These are phyloP conservation scores for Torymus tubicola DNA, from an alignment of 2,888 invertebrate genomes.

Conservation along the genomic window DNA sequence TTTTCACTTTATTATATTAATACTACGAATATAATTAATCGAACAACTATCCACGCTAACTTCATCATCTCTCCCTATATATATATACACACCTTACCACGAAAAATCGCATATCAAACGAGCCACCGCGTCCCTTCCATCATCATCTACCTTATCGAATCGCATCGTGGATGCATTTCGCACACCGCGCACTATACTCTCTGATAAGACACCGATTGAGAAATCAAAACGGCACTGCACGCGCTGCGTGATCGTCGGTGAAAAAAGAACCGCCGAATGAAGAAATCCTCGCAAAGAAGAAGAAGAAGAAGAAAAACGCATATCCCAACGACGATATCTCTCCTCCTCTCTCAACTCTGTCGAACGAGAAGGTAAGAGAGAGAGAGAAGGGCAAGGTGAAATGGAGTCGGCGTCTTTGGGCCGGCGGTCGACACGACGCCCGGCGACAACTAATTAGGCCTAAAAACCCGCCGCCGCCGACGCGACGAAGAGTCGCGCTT, in stretches of 20 bases:
- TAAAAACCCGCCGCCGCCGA: constrained; percentile 68
- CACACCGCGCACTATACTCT: too few species aligned
- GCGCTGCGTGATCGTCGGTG: background rate
- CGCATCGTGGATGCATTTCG: too few species aligned
- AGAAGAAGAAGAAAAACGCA: background rate
- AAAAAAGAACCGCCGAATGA: constrained; percentile 16
- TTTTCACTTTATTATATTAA: too few species aligned
- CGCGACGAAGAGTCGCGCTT: background rate
- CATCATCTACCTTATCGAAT: too few species aligned
- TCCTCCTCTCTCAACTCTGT: background rate
- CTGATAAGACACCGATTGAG: constrained; percentile 10
- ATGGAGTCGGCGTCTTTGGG: constrained; percentile 64
- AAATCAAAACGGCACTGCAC: constrained; percentile 42
- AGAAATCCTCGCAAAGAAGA: constrained; percentile 9
- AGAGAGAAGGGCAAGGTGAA: constrained; percentile 59
- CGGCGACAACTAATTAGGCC: constrained; percentile 76
- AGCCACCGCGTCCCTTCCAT: too few species aligned
- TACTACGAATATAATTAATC: too few species aligned
- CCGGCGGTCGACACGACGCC: constrained; percentile 67
- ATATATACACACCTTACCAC: too few species aligned
- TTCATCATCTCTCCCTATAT: too few species aligned
- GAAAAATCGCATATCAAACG: too few species aligned
- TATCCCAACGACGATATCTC: too few species aligned
- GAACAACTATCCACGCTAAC: too few species aligned
- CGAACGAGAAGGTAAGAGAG: background rate